Conservation (phyloP, 2,888 invertebrate species). For the Mayetiola destructor region DNA sequence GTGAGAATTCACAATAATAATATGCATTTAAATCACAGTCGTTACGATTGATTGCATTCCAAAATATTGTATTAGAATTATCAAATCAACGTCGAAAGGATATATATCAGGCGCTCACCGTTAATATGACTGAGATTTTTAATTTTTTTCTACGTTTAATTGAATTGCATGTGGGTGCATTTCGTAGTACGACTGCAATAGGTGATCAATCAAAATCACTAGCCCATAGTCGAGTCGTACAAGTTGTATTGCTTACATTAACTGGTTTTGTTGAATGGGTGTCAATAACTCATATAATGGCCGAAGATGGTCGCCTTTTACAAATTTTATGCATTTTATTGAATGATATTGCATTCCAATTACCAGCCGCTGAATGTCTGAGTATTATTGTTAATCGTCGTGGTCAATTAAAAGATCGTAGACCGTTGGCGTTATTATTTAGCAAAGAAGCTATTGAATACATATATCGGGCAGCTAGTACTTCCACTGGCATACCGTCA, state of each 20-base stretch:
- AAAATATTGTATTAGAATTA: no score
- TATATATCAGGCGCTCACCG: conserved; percentile 75
- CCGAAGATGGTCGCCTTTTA: conserved; percentile 63
- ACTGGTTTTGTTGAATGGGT: conserved; percentile 87
- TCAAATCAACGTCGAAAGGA: conserved; percentile 80
- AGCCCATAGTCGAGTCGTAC: conserved; percentile 65
- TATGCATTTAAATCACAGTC: no score
- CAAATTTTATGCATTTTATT: conserved; percentile 72
- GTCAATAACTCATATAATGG: conserved; percentile 68
- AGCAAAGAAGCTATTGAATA: conserved; percentile 69
- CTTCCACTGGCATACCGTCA: conserved; percentile 47
- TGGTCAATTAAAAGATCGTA: conserved; percentile 72
- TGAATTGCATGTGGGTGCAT: conserved; percentile 63
- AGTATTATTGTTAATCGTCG: conserved; percentile 70
- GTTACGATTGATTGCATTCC: no score
- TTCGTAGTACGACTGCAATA: conserved; percentile 47
- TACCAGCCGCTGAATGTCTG: conserved; percentile 77
- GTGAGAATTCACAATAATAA: no score
- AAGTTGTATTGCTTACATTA: conserved; percentile 59
- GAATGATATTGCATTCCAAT: conserved; percentile 64
- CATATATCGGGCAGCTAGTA: conserved; percentile 58
- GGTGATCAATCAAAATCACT: conserved; percentile 48
- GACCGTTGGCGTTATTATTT: conserved; percentile 72
- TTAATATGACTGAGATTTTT: conserved; percentile 79
- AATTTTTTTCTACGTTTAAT: conserved; percentile 68